Percentiles rank a stretch among this genome's conserved stretches.
Conservation (phyloP, 64 coral and sea anemone species). For the Catalaphyllia jardinei region DNA sequence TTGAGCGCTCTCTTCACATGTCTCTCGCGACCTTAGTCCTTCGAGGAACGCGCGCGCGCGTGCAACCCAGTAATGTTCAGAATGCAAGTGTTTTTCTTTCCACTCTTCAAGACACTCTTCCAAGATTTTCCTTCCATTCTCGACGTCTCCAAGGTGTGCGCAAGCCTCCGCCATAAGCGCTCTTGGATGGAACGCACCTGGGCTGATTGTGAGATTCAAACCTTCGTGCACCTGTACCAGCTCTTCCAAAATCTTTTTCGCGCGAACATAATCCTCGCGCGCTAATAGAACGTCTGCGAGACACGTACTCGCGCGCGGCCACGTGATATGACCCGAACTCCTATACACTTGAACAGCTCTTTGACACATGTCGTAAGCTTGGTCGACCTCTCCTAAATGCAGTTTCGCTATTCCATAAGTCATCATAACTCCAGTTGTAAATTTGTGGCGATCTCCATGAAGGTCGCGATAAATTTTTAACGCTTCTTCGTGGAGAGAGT, state of each 20-base stretch:
- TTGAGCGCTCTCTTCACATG: neutral
- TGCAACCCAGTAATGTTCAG: constrained; percentile 82
- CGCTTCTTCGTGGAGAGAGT: constrained; percentile 62
- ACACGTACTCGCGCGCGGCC: constrained; percentile 76
- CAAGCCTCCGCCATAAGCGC: constrained; percentile 68
- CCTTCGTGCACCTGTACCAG: constrained; percentile 41
- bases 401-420: constrained; percentile 62
- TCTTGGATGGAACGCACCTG: constrained; percentile 73
- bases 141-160: constrained; percentile 26
- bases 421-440: constrained; percentile 72
- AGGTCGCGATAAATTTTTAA: constrained; percentile 68
- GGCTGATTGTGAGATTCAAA: constrained; percentile 50
- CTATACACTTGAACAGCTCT: constrained; percentile 72
- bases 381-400: constrained; percentile 48
- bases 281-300: constrained; percentile 73
- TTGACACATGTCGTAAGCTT: constrained; percentile 48
- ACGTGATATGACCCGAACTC: constrained; percentile 70
- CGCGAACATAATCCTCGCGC: constrained; percentile 24
- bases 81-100: constrained; percentile 55
- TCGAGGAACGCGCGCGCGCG: constrained; percentile 45
- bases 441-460: constrained; percentile 70
- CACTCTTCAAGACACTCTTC: constrained; percentile 75
- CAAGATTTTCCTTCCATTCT: constrained; percentile 43
- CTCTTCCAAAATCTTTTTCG: constrained; percentile 56
- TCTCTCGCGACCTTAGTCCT: neutral